These are phyloP conservation scores for Eugnorisma glareosa DNA, from an alignment of 2,888 invertebrate species.

Conservation along the genomic window DNA sequence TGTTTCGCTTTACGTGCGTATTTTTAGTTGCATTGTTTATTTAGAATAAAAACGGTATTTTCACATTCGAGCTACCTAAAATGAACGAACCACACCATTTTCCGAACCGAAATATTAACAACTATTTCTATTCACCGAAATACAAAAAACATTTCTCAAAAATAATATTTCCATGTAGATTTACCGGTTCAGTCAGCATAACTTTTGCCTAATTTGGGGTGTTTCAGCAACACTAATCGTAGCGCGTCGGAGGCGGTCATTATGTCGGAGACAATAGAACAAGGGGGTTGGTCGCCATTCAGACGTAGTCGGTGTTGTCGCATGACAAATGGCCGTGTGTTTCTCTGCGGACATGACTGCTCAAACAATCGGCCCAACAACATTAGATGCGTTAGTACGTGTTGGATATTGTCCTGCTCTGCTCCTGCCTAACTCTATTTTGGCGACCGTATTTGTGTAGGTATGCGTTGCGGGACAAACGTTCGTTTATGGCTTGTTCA, in stretches of 20 bases:
- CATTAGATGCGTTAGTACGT: conserved; percentile 62
- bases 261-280: conserved; percentile 77
- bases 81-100: neutral
- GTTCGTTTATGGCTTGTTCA: conserved; percentile 9
- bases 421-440: conserved; percentile 40
- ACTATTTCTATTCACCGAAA: conserved; percentile 17
- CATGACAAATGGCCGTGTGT: conserved; percentile 81
- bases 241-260: conserved; percentile 71
- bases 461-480: conserved; percentile 12
- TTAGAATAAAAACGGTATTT: conserved; percentile 22
- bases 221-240: conserved; percentile 72
- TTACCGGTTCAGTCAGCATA: conserved; percentile 36
- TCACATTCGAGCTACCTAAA: conserved; percentile 5
- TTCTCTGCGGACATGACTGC: conserved; percentile 74
- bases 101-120: conserved; percentile 1
- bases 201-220: conserved; percentile 63
- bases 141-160: conserved; percentile 24
- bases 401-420: conserved; percentile 56
- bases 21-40: conserved; percentile 15
- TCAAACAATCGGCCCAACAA: conserved; percentile 72
- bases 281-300: conserved; percentile 75
- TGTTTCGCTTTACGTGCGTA: neutral
- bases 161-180: conserved; percentile 38
- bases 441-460: conserved; percentile 23
- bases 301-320: conserved; percentile 72